phyloP scores from a whole-genome alignment of 2,797 vertebrate genomes.

The Meda fulgida region DNA sequence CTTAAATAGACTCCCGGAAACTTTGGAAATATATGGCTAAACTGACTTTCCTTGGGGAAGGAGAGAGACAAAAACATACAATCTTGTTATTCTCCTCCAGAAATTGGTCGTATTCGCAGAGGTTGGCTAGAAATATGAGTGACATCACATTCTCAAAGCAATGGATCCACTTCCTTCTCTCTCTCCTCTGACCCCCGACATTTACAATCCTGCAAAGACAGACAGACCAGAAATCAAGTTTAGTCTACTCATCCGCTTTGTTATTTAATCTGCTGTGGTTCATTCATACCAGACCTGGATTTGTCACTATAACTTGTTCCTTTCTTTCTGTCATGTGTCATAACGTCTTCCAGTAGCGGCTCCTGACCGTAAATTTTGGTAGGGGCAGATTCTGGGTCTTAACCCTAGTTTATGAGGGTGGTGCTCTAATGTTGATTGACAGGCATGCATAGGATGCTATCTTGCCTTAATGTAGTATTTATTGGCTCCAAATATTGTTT shows the following conservation, averaged over 20 bases:
- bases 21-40: neutral
- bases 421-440: neutral
- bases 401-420: neutral
- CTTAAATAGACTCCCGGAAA: neutral
- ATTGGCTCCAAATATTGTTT: too few relatives aligned
- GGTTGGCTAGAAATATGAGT: constrained; percentile 82
- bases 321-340: neutral
- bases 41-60: neutral
- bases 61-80: constrained; percentile 63
- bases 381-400: neutral
- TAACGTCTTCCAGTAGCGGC: neutral
- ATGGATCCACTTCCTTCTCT: constrained; percentile 84
- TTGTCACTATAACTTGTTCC: neutral
- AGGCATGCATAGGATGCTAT: neutral
- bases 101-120: constrained; percentile 84
- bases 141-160: constrained; percentile 84
- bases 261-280: neutral
- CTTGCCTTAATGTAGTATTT: too few relatives aligned
- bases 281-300: neutral
- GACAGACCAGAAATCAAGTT: neutral
- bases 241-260: too few relatives aligned
- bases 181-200: constrained; percentile 81
- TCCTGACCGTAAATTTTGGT: neutral
- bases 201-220: constrained; percentile 74
- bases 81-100: constrained; percentile 75